Percentiles rank a stretch among this genome's conserved stretches.
These are phyloP conservation scores for Himalopsyche tibetana DNA, from an alignment of 2,888 invertebrate species.

Conservation along the genomic window DNA sequence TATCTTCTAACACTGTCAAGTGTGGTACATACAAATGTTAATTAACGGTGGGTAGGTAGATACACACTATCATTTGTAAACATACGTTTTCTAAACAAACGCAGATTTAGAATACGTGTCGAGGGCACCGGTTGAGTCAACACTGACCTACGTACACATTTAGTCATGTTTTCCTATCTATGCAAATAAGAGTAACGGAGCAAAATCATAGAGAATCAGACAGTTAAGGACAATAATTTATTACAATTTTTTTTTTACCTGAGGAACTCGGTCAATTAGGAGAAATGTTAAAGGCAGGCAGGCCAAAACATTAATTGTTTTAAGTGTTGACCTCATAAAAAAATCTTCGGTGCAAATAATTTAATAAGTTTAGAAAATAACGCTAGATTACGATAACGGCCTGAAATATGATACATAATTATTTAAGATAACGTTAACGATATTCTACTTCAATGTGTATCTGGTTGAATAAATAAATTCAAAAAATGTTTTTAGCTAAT, in stretches of 20 bases:
- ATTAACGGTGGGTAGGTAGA: not conserved
- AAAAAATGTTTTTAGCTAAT: no score
- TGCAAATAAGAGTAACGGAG: no score
- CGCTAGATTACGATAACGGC: not conserved
- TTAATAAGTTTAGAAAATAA: not conserved
- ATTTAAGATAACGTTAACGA: not conserved
- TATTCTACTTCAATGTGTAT: not conserved
- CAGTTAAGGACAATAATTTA: no score
- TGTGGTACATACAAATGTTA: constrained; percentile 6
- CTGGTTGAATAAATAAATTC: not conserved
- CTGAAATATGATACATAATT: not conserved
- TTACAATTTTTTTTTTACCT: no score
- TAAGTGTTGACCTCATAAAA: no score
- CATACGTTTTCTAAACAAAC: not conserved
- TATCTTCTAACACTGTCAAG: constrained; percentile 50
- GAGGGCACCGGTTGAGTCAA: constrained; percentile 46
- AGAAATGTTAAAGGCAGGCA: no score
- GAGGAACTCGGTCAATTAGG: no score
- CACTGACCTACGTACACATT: constrained; percentile 29
- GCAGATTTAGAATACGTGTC: constrained; percentile 50
- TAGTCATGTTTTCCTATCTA: constrained; percentile 22
- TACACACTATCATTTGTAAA: not conserved
- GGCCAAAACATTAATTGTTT: no score
- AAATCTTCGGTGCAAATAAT: not conserved
- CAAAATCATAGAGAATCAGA: no score